These are phyloP conservation scores for Temnothorax ravouxi DNA, from an alignment of 2,888 invertebrate species.

Conservation along the genomic window DNA sequence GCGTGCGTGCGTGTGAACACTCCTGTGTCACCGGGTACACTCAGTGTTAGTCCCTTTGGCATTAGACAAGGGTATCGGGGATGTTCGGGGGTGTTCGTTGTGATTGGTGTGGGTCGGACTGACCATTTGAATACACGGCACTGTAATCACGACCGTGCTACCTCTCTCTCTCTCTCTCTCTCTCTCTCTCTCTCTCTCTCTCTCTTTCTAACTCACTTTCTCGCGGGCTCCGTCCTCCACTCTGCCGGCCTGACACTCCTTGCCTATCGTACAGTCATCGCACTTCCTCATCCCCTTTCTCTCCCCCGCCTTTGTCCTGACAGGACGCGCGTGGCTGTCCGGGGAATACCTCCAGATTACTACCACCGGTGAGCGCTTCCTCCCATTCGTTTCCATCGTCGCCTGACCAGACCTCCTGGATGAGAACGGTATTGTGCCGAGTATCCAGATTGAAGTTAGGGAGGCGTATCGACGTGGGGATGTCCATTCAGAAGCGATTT, in stretches of 20 bases:
- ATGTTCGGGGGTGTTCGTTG: conserved; percentile 79
- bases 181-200: conserved; percentile 54
- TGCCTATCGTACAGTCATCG: conserved; percentile 77
- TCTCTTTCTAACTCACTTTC: conserved; percentile 65
- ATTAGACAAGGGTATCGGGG: conserved; percentile 81
- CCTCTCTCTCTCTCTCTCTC: conserved; percentile 57
- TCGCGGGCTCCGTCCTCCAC: conserved; percentile 50
- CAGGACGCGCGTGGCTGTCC: conserved; percentile 72
- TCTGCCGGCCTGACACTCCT: conserved; percentile 66
- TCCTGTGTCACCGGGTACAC: conserved; percentile 63
- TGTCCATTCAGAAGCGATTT: conserved; percentile 43
- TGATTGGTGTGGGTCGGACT: conserved; percentile 85
- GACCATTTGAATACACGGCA: conserved; percentile 86
- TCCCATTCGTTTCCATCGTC: conserved; percentile 77
- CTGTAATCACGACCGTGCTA: conserved; percentile 84
- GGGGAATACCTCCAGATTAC: conserved; percentile 81
- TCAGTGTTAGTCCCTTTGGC: conserved; percentile 78
- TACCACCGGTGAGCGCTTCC: conserved; percentile 68
- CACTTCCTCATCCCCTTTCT: conserved; percentile 69
- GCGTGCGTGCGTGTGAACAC: conserved; percentile 49
- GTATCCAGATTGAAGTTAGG: conserved; percentile 56
- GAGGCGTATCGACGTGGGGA: conserved; percentile 48
- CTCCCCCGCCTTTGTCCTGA: conserved; percentile 42
- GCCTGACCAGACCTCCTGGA: conserved; percentile 70
- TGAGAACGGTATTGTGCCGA: conserved; percentile 67